Evolutionary conservation across 2,113 vertebrate species (phyloP).

Genomic region (Sterna hirundo): DNA sequence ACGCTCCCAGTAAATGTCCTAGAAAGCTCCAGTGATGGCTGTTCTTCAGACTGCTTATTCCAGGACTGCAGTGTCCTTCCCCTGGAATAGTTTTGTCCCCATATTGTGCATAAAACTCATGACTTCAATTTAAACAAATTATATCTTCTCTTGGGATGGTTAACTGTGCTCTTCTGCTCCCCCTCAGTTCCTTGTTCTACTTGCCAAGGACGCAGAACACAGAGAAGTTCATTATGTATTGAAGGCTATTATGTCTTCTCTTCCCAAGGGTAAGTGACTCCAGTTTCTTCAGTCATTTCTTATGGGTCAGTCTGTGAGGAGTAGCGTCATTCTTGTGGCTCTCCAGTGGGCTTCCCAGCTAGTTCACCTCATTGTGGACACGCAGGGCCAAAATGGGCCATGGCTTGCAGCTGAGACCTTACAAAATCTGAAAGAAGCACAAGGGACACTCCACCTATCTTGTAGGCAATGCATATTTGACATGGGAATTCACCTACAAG

Average conservation of each 20-base stretch:
- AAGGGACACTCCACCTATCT: not conserved
- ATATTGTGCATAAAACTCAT: not conserved
- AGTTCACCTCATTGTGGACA: not conserved
- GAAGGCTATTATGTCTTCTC: not conserved
- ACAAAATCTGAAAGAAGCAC: not conserved
- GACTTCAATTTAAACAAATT: not conserved
- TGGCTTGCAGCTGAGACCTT: not conserved
- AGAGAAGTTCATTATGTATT: rapidly evolving
- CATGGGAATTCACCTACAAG: not conserved
- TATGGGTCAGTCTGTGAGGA: not conserved
- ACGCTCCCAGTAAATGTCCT: not conserved
- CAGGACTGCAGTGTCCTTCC: not conserved
- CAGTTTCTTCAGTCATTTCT: not conserved
- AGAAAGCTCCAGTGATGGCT: not conserved
- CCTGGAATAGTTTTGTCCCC: not conserved
- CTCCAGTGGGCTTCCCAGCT: not conserved
- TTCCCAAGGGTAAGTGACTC: not conserved
- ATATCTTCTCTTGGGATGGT: not conserved
- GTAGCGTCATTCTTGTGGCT: not conserved
- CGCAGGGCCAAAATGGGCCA: not conserved
- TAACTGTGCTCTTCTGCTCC: not conserved
- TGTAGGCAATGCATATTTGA: not conserved
- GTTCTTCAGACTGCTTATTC: not conserved
- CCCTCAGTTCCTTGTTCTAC: not conserved
- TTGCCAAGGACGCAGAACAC: not conserved